phyloP scores from a whole-genome alignment of 64 coral and sea anemone species.

The Pachyseris speciosa region DNA sequence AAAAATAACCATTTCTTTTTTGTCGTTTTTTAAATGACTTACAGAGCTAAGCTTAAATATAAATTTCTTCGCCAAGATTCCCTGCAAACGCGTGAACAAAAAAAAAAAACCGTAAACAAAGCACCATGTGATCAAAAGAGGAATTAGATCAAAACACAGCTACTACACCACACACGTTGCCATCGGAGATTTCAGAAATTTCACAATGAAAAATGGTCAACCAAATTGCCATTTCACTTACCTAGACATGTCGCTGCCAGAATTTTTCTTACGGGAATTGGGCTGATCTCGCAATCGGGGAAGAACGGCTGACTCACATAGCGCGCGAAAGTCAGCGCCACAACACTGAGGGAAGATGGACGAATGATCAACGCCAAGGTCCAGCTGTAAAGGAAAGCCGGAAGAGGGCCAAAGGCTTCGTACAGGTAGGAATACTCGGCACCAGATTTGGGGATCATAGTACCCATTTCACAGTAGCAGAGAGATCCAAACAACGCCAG shows the following conservation, averaged over 20 bases:
- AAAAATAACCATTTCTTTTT: too few species aligned
- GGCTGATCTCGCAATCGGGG: constrained; percentile 87
- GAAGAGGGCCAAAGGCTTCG: constrained; percentile 86
- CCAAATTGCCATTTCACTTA: constrained; percentile 8
- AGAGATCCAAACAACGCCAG: constrained; percentile 82
- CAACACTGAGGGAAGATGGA: constrained; percentile 82
- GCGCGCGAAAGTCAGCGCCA: constrained; percentile 84
- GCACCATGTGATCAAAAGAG: too few species aligned
- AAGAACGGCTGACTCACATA: constrained; percentile 95
- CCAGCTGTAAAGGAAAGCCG: constrained; percentile 93
- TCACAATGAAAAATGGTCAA: not conserved
- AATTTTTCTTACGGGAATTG: constrained; percentile 79
- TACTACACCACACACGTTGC: not conserved
- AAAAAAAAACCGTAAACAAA: too few species aligned
- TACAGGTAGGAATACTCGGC: constrained; percentile 89
- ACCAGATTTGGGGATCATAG: constrained; percentile 94
- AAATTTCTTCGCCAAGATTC: too few species aligned
- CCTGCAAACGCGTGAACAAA: too few species aligned
- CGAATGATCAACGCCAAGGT: constrained; percentile 88
- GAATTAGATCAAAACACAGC: too few species aligned
- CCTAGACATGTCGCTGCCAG: constrained; percentile 82
- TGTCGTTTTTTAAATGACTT: too few species aligned
- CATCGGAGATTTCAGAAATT: not conserved
- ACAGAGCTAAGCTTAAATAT: too few species aligned
- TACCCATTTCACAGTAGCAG: constrained; percentile 97